These are phyloP conservation scores for Gracilinanus agilis DNA, from an alignment of 2,113 vertebrate species.

Conservation along the genomic window DNA sequence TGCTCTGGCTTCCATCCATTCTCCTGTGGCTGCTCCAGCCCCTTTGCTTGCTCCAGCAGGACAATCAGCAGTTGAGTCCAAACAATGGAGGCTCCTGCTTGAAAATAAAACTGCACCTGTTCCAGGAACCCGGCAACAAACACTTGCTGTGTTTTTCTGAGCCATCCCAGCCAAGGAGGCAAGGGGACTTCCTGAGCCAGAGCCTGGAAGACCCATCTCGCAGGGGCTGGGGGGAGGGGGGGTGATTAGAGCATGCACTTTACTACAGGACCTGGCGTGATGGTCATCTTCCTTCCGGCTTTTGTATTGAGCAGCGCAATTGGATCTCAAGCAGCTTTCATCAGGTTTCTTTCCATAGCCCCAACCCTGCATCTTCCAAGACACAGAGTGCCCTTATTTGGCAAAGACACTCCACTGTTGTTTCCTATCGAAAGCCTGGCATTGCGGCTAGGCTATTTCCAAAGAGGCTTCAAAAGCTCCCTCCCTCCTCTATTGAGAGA, in stretches of 20 bases:
- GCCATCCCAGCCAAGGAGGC: slow-evolving; percentile 81
- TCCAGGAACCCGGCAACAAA: slow-evolving; percentile 85
- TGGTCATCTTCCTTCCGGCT: slow-evolving; percentile 91
- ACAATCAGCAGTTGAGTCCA: slow-evolving; percentile 84
- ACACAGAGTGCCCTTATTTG: slow-evolving; percentile 73
- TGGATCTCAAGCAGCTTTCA: slow-evolving; percentile 85
- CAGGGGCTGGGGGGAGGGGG: slow-evolving; percentile 78
- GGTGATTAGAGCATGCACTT: slow-evolving; percentile 79
- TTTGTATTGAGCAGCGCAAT: slow-evolving; percentile 82
- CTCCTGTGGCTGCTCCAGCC: slow-evolving; percentile 66
- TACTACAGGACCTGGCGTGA: slow-evolving; percentile 66
- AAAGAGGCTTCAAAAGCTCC: slow-evolving; percentile 74
- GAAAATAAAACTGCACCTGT: slow-evolving; percentile 90
- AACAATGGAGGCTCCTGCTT: slow-evolving; percentile 87
- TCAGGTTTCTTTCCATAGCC: slow-evolving; percentile 87
- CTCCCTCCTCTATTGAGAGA: slow-evolving; percentile 77
- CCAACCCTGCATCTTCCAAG: slow-evolving; percentile 72
- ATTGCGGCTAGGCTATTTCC: slow-evolving; percentile 45
- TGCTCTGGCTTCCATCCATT: slow-evolving; percentile 48
- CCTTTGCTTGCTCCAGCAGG: slow-evolving; percentile 79
- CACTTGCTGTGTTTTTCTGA: slow-evolving; percentile 86
- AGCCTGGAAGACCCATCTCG: slow-evolving; percentile 87
- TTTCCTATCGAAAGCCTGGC: slow-evolving; percentile 74
- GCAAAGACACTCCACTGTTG: slow-evolving; percentile 69
- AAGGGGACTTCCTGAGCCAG: slow-evolving; percentile 87